Base-by-base conservation (phyloP, 2,113 vertebrate genomes). In the Mirounga angustirostris region DNA sequence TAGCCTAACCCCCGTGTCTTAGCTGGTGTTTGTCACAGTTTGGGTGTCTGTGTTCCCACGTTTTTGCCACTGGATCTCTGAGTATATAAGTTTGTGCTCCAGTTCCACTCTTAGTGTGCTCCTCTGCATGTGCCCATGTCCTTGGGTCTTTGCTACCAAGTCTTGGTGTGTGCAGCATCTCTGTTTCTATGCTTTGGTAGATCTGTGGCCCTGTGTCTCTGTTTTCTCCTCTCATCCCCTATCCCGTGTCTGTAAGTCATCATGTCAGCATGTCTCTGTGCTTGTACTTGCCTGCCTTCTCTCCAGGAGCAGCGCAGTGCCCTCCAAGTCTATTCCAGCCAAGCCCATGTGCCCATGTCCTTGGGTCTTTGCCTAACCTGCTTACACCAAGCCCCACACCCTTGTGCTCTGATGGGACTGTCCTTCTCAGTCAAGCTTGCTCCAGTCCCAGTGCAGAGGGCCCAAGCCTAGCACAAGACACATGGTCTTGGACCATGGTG, bases 11-110 rank as follows among this genome's bases (percentile, higher is more conserved):
- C 30, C 7, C 73, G 61, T 93, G 9, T 83, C 30, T 63, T 92
- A 85, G 26, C 24, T 94, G n/a, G 40, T 78, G 18, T 61, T 95
- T 83, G 26, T 74, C 67, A 94, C 8, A 65, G 33, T 91, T 93
- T 13, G 78, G 40, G 33, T 90, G 9, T 88, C 61, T 87, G 14
- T 36, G 21, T 83, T 22, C 58, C 74, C 43, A 59, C 67, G 56
- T 61, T 52, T 94, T 95, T 90, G 67, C 87, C 40, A 24, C 28
- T 76, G 65, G 79, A 86, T 92, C n/a, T 92, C 89, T 86, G 59
- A 59, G 26, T 89, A 50, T 36, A 26, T 87, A 56, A 40, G 26
- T 46, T 54, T 90, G 50, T 88, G 84, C 10, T 79, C 26, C 21
- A 58, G 21, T 63, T 61, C 94, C 43, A 93, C 28, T 88, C 59